A percentile compares a stretch with the other conserved stretches of the same genome.
Evolutionary conservation across 2,113 vertebrate species (phyloP).

Genomic region (Cavia porcellus): DNA sequence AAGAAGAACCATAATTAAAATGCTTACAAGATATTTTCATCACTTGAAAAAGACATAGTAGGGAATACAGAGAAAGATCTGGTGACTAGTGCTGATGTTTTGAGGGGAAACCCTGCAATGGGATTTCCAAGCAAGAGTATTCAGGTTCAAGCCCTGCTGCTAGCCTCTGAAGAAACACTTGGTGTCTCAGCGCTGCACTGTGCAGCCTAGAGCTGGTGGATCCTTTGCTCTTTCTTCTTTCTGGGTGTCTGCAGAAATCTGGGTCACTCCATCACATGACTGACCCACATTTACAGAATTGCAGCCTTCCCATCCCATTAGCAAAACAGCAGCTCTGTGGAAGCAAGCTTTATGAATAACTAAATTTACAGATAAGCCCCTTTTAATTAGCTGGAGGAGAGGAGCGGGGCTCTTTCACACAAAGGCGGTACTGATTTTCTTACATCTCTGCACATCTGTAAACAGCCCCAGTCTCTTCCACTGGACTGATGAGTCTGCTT

Average conservation of each 20-base stretch:
- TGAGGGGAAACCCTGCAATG: not conserved
- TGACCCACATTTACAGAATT: constrained; percentile 82
- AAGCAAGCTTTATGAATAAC: constrained; percentile 78
- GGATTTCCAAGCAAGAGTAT: constrained; percentile 36
- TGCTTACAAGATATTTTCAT: not conserved
- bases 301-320: constrained; percentile 67
- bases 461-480: constrained; percentile 50
- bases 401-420: not conserved
- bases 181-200: not conserved
- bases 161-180: accelerated
- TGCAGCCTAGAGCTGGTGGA: not conserved
- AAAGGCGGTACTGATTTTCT: constrained; percentile 49
- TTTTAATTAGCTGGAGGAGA: constrained; percentile 66
- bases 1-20: not conserved
- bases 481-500: constrained; percentile 53
- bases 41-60: not conserved
- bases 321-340: constrained; percentile 62
- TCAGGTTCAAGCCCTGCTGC: not conserved
- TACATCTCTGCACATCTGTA: not conserved
- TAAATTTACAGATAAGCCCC: constrained; percentile 76
- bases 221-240: constrained; percentile 59
- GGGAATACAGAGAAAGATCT: not conserved
- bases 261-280: constrained; percentile 78
- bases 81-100: not conserved
- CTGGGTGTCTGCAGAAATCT: constrained; percentile 74